Conservation (phyloP, 2,888 invertebrate species). For the Fragum sueziense region DNA sequence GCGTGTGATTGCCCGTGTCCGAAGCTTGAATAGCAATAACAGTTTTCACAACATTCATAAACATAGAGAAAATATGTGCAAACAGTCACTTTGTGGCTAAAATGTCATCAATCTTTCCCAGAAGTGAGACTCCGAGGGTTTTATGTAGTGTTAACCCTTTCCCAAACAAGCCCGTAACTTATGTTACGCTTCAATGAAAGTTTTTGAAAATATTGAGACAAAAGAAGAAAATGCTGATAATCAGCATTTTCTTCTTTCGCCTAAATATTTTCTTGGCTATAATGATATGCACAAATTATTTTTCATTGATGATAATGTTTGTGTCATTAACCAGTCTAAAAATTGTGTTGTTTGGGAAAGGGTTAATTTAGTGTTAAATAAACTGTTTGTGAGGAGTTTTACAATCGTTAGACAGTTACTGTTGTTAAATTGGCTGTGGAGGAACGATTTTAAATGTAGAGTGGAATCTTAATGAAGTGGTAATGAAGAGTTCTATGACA, state of each 20-base stretch:
- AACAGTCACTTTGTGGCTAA: conserved; percentile 43
- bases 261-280: too few species aligned
- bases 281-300: too few species aligned
- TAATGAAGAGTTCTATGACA: conserved; percentile 12
- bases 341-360: not conserved
- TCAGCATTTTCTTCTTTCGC: too few species aligned
- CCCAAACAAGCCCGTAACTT: too few species aligned
- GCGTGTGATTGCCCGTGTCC: conserved; percentile 20
- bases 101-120: conserved; percentile 14
- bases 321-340: too few species aligned
- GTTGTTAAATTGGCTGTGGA: conserved; percentile 21
- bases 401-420: conserved; percentile 17
- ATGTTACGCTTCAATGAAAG: too few species aligned
- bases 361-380: conserved; percentile 21
- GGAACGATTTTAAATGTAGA: conserved; percentile 10
- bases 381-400: conserved; percentile 20
- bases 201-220: too few species aligned
- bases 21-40: conserved; percentile 52
- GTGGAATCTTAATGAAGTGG: conserved; percentile 27
- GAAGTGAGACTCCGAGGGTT: not conserved
- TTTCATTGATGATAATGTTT: too few species aligned
- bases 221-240: too few species aligned
- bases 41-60: conserved; percentile 64
- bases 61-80: conserved; percentile 55
- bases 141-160: conserved; percentile 21